Base-by-base conservation (phyloP, 2,797 vertebrate species). In the Mormyrus hasselquistii region DNA sequence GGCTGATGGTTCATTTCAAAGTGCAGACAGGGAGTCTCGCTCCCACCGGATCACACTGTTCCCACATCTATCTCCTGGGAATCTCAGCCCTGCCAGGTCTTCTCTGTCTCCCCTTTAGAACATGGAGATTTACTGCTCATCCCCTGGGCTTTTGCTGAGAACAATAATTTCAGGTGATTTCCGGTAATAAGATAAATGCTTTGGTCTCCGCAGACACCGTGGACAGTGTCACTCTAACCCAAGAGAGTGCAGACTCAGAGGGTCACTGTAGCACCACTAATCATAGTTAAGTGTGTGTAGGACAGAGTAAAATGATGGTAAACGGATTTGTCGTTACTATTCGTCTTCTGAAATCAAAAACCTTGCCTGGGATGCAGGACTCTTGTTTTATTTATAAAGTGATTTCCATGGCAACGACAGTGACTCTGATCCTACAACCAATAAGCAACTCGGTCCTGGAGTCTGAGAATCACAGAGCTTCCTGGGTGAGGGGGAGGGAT, bases 1-100 rank as follows among this genome's bases (percentile, higher is more conserved):
- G 25, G 73, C 16, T 90, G 89, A 90, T 59, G 52, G 88, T 76
- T 76, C 82, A 90, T 90, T 86, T 55, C 22, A 25, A 34, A 44
- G 34, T 14, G 41, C 41, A 14, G 25, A 87, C 10, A 76, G 6
- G 62, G 85, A 53, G 9, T 6, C 4, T 19, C 3, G 14, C 50
- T 84, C 7, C 14, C 14, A 3, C n/a, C 73, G 25, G 52, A 87
- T 88, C 85, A 73, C 5, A 34, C 44, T 87, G 53, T 59, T 47
- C 50, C 44, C 7, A 44, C 34, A 69, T 47, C 34, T 88, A 22
- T 73, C 16, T 85, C 44, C 83, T 34, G n/a, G 22, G 47, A 85
- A 85, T 52, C 25, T 25, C 82, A n/a, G 38, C 44, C 14, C 79
- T 49, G 4, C 41, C 16, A 16, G 44, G 79, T 1, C 44, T 38